Conservation (phyloP, 2,888 invertebrate species). For the Caenorhabditis wallacei region DNA sequence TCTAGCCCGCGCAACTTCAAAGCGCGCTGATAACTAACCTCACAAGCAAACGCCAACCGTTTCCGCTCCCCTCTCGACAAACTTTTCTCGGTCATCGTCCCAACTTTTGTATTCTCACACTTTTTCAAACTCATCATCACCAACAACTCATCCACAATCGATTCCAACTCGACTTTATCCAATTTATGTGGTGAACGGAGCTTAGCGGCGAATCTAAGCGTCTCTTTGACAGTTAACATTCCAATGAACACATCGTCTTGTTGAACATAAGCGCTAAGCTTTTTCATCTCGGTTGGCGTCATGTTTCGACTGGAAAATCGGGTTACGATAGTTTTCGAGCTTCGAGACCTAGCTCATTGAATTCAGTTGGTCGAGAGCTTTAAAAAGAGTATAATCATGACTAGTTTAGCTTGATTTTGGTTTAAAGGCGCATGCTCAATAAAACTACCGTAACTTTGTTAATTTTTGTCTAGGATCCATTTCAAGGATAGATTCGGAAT, state of each 20-base stretch:
- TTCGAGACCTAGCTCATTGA: too few relatives aligned
- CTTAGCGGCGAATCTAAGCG: conserved; percentile 89
- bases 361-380: too few relatives aligned
- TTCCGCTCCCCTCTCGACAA: conserved; percentile 98
- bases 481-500: neutral
- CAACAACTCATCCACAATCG: conserved; percentile 63
- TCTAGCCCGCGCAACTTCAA: too few relatives aligned
- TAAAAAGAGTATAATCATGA: too few relatives aligned
- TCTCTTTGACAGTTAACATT: conserved; percentile 91
- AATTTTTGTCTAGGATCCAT: neutral
- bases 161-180: conserved; percentile 71
- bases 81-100: conserved; percentile 86
- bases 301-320: conserved; percentile 49
- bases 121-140: conserved; percentile 65
- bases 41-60: conserved; percentile 94
- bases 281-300: conserved; percentile 84
- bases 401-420: too few relatives aligned
- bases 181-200: conserved; percentile 56
- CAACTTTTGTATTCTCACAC: conserved; percentile 66
- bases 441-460: neutral
- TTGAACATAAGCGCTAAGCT: conserved; percentile 91
- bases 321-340: too few relatives aligned
- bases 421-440: too few relatives aligned
- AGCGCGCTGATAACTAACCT: conserved; percentile 86
- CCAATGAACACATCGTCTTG: conserved; percentile 93